phyloP scores from a whole-genome alignment of 2,797 vertebrate genomes.

The Lacerta agilis region DNA sequence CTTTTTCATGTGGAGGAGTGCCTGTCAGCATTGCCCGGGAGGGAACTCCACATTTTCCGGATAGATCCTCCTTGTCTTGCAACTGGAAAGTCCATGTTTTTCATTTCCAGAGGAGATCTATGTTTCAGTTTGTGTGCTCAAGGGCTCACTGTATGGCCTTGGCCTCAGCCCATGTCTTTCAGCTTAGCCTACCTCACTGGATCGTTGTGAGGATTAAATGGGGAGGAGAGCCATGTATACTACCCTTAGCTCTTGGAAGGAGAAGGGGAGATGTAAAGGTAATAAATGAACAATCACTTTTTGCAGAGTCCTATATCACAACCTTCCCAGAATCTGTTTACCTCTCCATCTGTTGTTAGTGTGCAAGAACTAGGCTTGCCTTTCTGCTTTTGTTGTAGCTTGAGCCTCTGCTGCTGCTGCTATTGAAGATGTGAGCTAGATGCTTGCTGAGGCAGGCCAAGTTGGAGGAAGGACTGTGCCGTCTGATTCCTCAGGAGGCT shows the following conservation, averaged over 20 bases:
- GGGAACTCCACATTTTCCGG: not conserved
- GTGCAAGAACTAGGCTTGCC: not conserved
- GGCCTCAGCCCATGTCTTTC: too few relatives aligned
- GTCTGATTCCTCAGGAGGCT: conserved; percentile 46
- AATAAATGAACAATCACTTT: too few relatives aligned
- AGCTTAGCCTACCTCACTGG: too few relatives aligned
- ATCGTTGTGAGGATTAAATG: too few relatives aligned
- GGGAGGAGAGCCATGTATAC: too few relatives aligned
- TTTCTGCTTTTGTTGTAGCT: not conserved
- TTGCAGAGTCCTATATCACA: not conserved
- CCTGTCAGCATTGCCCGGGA: too few relatives aligned
- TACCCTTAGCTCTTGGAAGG: too few relatives aligned
- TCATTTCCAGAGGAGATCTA: not conserved
- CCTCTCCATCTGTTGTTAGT: not conserved
- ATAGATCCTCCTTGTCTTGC: not conserved
- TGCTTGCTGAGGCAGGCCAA: conserved; percentile 26
- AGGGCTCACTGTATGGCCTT: too few relatives aligned
- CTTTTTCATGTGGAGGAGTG: too few relatives aligned
- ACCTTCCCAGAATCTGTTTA: not conserved
- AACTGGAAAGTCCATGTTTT: not conserved
- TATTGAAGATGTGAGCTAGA: not conserved
- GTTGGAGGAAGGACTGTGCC: conserved; percentile 41
- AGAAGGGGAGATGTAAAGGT: too few relatives aligned
- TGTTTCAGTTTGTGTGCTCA: not conserved
- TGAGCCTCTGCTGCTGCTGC: not conserved